Percentiles rank a stretch among this genome's conserved stretches.
phyloP scores from a whole-genome alignment of 2,888 invertebrate species.

The Pterostichus madidus region DNA sequence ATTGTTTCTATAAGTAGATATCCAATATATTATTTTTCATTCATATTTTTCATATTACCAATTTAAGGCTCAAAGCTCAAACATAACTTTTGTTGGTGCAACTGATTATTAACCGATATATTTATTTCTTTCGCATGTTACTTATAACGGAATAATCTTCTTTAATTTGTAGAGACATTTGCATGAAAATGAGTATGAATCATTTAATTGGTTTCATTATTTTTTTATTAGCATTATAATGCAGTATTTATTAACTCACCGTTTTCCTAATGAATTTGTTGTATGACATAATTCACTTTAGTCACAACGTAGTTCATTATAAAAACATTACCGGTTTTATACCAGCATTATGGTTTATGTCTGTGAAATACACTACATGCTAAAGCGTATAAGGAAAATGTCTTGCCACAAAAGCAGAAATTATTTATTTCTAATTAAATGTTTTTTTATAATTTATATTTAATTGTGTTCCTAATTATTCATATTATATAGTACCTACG shows the following conservation, averaged over 20 bases:
- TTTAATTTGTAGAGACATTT: constrained; percentile 11
- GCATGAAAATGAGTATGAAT: not conserved
- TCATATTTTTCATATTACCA: no score
- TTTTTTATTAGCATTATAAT: constrained; percentile 18
- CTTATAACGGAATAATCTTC: no score
- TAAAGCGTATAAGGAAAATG: not conserved
- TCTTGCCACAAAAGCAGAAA: constrained; percentile 22
- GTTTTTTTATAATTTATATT: constrained; percentile 44
- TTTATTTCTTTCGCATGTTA: no score
- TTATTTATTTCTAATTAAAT: constrained; percentile 32
- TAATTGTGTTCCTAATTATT: constrained; percentile 35
- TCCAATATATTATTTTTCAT: no score
- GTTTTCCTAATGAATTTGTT: constrained; percentile 56
- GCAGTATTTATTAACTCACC: constrained; percentile 31
- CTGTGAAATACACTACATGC: not conserved
- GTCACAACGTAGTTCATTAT: constrained; percentile 56
- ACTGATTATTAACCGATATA: no score
- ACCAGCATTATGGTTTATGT: constrained; percentile 20
- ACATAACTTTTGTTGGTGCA: no score
- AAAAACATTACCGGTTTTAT: constrained; percentile 56
- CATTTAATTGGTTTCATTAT: not conserved
- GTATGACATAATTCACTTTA: constrained; percentile 56
- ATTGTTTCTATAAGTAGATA: no score
- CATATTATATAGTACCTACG: constrained; percentile 9
- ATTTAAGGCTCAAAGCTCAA: no score